These are phyloP conservation scores for Gulo gulo DNA, from an alignment of 2,113 vertebrate genomes.

Conservation along the genomic window DNA sequence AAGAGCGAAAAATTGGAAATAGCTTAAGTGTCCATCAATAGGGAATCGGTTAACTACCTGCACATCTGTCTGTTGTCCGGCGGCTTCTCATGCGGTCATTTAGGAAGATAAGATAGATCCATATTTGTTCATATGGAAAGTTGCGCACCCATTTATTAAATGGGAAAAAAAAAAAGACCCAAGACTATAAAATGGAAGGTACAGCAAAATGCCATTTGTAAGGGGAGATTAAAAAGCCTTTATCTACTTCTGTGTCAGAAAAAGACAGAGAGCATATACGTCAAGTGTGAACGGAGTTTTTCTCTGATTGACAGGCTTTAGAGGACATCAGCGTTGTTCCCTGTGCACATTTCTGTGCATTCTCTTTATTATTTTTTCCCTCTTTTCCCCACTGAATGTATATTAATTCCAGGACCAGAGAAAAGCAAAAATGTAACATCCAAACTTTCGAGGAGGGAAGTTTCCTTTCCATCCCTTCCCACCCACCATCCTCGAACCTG, in stretches of 20 bases:
- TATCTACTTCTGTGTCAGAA: constrained; percentile 8
- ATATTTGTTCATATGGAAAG: neutral
- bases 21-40: neutral
- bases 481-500: no score
- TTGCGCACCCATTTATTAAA: neutral
- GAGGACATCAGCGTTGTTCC: neutral
- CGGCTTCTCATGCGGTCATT: neutral
- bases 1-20: neutral
- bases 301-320: neutral
- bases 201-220: neutral
- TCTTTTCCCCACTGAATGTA: neutral
- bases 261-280: neutral
- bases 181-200: neutral
- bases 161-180: neutral
- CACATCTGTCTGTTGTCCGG: neutral
- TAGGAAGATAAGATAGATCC: neutral
- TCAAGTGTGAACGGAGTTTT: neutral
- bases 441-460: neutral
- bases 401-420: neutral
- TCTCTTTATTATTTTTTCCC: neutral
- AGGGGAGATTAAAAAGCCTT: neutral
- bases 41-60: neutral
- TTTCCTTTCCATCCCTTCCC: neutral
- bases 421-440: neutral
- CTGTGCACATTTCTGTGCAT: neutral